Conservation (phyloP, 2,888 invertebrate species). For the Clepsis dumicolana region DNA sequence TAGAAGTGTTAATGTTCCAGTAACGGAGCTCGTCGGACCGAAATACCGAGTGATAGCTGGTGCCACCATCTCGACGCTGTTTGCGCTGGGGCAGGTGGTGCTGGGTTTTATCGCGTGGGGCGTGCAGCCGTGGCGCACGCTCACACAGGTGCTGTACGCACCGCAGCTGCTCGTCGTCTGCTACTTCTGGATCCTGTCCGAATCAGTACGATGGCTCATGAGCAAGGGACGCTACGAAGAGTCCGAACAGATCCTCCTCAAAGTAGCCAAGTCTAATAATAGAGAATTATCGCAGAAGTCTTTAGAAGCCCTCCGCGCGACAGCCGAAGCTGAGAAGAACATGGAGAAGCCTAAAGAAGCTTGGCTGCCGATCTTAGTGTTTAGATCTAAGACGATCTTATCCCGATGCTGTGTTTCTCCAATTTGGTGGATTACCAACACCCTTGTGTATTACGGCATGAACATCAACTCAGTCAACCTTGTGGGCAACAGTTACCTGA, state of each 20-base stretch:
- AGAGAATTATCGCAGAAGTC: conserved; percentile 84
- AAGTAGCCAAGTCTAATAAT: conserved; percentile 88
- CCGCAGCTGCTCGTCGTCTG: conserved; percentile 89
- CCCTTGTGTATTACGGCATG: conserved; percentile 90
- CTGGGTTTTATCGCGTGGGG: conserved; percentile 90
- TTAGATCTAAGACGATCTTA: conserved; percentile 65
- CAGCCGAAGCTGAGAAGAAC: conserved; percentile 68
- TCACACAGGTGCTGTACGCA: conserved; percentile 89
- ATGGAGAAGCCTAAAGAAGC: conserved; percentile 65
- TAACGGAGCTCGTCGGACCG: conserved; percentile 92
- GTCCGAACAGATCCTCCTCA: conserved; percentile 87
- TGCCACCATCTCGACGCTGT: conserved; percentile 90
- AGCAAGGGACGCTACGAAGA: conserved; percentile 89
- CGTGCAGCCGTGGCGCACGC: conserved; percentile 89
- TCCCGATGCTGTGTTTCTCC: conserved; percentile 73
- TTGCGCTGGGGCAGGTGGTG: conserved; percentile 91
- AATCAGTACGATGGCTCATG: conserved; percentile 92
- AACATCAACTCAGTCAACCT: conserved; percentile 89
- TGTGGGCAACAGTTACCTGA: conserved; percentile 88
- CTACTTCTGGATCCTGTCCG: conserved; percentile 90
- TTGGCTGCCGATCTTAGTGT: conserved; percentile 67
- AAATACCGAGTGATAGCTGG: conserved; percentile 90
- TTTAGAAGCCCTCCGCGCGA: conserved; percentile 71
- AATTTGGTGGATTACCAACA: conserved; percentile 90
- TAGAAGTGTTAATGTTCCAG: conserved; percentile 64